Evolutionary conservation across 2,113 vertebrate species (phyloP).

Genomic region (Dromiciops gliroides): DNA sequence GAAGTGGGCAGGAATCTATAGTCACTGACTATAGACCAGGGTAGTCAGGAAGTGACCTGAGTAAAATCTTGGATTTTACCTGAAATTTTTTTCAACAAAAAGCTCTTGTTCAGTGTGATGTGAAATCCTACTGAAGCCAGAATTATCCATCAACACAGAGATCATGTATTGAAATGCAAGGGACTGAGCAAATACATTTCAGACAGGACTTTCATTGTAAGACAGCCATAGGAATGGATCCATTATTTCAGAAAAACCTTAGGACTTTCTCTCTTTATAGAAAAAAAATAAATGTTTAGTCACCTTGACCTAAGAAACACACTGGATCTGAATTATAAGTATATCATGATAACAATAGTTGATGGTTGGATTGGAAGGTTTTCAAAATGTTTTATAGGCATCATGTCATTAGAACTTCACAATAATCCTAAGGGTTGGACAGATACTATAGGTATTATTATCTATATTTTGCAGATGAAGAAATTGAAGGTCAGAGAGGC

Average conservation of each 20-base stretch:
- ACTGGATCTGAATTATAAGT: background rate
- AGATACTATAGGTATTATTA: background rate
- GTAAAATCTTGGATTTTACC: conserved; percentile 4
- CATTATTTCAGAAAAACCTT: conserved; percentile 47
- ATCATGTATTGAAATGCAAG: conserved; percentile 19
- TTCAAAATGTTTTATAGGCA: background rate
- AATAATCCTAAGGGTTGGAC: background rate
- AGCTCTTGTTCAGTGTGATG: conserved; percentile 29
- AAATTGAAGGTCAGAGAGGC: background rate
- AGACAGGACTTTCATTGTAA: conserved; percentile 33
- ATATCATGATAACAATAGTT: background rate
- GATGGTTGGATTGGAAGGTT: background rate
- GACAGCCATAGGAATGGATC: conserved; percentile 17
- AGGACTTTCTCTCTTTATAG: conserved; percentile 1
- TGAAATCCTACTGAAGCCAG: conserved; percentile 30
- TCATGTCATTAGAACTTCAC: background rate
- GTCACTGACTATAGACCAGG: background rate
- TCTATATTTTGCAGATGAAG: background rate
- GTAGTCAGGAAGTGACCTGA: background rate
- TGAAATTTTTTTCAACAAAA: background rate
- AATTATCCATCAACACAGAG: conserved; percentile 35
- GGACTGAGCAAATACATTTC: conserved; percentile 10
- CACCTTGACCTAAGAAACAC: conserved; percentile 1
- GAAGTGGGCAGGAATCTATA: background rate
- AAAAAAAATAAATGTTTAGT: background rate